These are phyloP conservation scores for Vulpes lagopus DNA, from an alignment of 2,113 vertebrate species.

Conservation along the genomic window DNA sequence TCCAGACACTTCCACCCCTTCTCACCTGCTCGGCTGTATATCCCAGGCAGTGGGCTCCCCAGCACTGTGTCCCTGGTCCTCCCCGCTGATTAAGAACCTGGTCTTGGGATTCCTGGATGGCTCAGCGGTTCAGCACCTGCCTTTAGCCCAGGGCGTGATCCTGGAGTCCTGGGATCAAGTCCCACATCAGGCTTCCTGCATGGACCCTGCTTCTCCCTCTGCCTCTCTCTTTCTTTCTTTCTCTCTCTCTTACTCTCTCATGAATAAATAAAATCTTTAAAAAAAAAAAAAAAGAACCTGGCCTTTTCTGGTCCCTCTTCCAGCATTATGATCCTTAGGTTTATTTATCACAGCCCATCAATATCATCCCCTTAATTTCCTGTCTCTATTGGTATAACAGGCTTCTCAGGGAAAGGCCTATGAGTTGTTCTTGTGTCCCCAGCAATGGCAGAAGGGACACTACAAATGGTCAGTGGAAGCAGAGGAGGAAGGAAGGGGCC, in stretches of 20 bases:
- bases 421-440: neutral
- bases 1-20: too few relatives aligned
- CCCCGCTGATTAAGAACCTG: accelerated
- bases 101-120: too few relatives aligned
- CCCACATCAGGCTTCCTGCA: too few relatives aligned
- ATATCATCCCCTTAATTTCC: neutral
- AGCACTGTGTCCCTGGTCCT: neutral
- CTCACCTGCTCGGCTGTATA: neutral
- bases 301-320: neutral
- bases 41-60: neutral
- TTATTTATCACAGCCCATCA: neutral
- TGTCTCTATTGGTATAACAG: neutral
- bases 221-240: too few relatives aligned
- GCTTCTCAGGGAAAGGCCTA: neutral
- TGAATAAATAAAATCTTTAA: too few relatives aligned
- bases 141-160: too few relatives aligned
- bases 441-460: neutral
- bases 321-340: neutral
- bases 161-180: too few relatives aligned
- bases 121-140: too few relatives aligned
- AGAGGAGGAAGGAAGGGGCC: neutral
- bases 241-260: too few relatives aligned
- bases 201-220: too few relatives aligned
- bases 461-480: neutral
- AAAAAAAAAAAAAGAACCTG: neutral